These are phyloP conservation scores for Polypterus bichir DNA, from an alignment of 2,113 vertebrate genomes.

Conservation along the genomic window DNA sequence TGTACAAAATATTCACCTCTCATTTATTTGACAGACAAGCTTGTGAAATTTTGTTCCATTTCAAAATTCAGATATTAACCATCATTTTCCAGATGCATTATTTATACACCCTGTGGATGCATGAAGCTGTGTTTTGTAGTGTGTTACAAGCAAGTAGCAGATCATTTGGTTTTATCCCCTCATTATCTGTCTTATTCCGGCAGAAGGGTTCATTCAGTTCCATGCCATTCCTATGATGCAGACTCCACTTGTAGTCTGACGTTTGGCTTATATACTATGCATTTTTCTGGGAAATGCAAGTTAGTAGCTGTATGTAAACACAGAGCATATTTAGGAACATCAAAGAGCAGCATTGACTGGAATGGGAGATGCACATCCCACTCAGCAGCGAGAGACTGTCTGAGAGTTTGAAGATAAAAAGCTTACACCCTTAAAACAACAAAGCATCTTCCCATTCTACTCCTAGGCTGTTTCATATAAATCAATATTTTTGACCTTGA, in stretches of 20 bases:
- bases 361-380: slow-evolving; percentile 40
- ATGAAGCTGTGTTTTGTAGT: too few relatives aligned
- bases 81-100: too few relatives aligned
- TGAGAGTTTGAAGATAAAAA: slow-evolving; percentile 48
- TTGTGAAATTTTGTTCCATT: too few relatives aligned
- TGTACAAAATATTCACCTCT: too few relatives aligned
- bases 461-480: slow-evolving; percentile 26
- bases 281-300: slow-evolving; percentile 23
- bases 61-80: too few relatives aligned
- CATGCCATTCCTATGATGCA: background rate
- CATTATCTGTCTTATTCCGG: too few relatives aligned
- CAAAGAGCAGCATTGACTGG: slow-evolving; percentile 43
- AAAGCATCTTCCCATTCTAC: slow-evolving; percentile 28
- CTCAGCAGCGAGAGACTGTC: slow-evolving; percentile 39
- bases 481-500: slow-evolving; percentile 53
- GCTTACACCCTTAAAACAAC: slow-evolving; percentile 42
- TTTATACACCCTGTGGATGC: too few relatives aligned
- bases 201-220: background rate
- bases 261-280: slow-evolving; percentile 20
- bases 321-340: slow-evolving; percentile 41
- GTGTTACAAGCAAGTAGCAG: too few relatives aligned
- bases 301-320: slow-evolving; percentile 36
- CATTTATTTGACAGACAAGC: too few relatives aligned
- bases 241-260: slow-evolving; percentile 8
- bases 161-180: too few relatives aligned